Evolutionary conservation across 1,140 invertebrate species (phyloP).

Genomic region (Drosophila setifemur): DNA sequence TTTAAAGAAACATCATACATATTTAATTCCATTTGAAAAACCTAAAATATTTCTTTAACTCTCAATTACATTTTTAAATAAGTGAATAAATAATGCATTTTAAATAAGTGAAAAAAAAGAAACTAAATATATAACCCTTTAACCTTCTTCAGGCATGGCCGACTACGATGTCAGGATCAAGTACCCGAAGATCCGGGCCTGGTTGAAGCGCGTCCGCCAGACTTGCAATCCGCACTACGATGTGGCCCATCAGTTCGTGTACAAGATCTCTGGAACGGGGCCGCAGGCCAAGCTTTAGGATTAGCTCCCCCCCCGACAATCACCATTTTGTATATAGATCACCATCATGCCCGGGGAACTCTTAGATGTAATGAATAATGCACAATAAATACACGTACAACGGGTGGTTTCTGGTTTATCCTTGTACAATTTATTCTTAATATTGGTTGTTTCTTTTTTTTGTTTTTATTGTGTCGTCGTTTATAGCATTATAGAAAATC

Average conservation of each 20-base stretch:
- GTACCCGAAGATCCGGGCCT: constrained; percentile 85
- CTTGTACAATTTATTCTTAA: constrained; percentile 65
- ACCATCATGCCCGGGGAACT: neutral
- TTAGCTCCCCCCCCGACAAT: neutral
- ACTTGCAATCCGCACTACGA: constrained; percentile 87
- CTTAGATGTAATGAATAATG: neutral
- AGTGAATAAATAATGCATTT: too few species aligned
- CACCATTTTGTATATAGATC: constrained; percentile 10
- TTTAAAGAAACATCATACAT: too few species aligned
- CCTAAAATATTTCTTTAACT: too few species aligned
- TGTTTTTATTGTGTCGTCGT: constrained; percentile 63
- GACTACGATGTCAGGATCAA: constrained; percentile 86
- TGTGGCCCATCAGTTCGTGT: constrained; percentile 85
- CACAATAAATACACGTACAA: neutral
- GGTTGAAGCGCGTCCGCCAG: constrained; percentile 86
- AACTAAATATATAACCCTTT: too few species aligned
- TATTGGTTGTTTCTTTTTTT: constrained; percentile 49
- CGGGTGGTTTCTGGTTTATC: constrained; percentile 10
- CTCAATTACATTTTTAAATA: too few species aligned
- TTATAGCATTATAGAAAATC: constrained; percentile 59
- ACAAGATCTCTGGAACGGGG: constrained; percentile 75
- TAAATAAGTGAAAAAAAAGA: too few species aligned
- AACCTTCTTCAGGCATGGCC: constrained; percentile 85
- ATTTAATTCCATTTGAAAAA: too few species aligned
- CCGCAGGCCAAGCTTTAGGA: constrained; percentile 66